Evolutionary conservation across 2,113 vertebrate species (phyloP).

Genomic region (Mellivora capensis): DNA sequence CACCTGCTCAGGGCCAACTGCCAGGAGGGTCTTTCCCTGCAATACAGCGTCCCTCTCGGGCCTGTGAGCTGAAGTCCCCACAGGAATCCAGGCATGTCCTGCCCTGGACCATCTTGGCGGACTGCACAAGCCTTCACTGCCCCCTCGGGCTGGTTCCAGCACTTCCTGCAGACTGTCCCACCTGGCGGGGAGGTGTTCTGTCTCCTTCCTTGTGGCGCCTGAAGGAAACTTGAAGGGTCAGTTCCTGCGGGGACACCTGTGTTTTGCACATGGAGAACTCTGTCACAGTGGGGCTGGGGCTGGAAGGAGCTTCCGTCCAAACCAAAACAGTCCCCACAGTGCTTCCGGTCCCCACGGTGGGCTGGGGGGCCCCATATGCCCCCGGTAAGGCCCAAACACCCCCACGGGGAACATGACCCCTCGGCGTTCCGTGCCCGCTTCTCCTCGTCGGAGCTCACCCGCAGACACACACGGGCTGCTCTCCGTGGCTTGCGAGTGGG

Average conservation of each 20-base stretch:
- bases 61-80: neutral
- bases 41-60: neutral
- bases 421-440: neutral
- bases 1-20: neutral
- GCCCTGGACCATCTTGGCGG: no score
- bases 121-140: neutral
- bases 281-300: no score
- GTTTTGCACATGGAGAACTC: neutral
- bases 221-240: neutral
- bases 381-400: neutral
- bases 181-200: neutral
- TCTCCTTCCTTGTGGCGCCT: neutral
- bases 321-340: neutral
- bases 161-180: neutral
- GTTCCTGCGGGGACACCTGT: neutral
- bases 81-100: neutral
- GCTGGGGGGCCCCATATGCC: neutral
- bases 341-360: neutral
- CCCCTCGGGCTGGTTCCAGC: neutral
- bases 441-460: neutral
- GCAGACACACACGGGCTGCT: neutral
- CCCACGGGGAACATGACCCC: neutral
- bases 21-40: neutral
- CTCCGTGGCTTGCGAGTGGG: no score
- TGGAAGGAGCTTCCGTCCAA: neutral